Evolutionary conservation across 2,113 vertebrate species (phyloP).

Genomic region (Amphiprion ocellaris): DNA sequence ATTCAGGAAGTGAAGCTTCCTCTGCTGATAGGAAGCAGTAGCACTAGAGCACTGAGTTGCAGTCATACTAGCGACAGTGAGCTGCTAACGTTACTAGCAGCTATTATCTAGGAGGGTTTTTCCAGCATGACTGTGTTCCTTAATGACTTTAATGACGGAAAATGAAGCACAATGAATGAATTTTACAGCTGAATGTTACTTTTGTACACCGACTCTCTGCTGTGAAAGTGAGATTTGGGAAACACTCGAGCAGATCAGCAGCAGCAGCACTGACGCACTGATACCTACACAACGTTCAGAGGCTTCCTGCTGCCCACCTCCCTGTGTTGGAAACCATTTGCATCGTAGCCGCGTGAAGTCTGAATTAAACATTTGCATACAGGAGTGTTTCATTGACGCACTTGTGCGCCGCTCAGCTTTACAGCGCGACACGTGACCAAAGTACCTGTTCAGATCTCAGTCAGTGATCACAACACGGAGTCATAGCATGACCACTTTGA

Average conservation of each 20-base stretch:
- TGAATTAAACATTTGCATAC: slow-evolving; percentile 48
- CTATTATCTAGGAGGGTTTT: too few species aligned
- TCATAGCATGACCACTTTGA: background rate
- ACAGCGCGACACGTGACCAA: slow-evolving; percentile 8
- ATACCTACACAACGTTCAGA: background rate
- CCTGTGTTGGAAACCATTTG: slow-evolving; percentile 59
- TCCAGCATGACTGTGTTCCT: too few species aligned
- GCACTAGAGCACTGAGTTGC: background rate
- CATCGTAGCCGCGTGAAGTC: slow-evolving; percentile 32
- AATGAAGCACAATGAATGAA: too few species aligned
- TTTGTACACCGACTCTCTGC: background rate
- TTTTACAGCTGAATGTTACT: background rate
- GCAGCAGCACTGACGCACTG: background rate
- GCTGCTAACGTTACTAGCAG: too few species aligned
- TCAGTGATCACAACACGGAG: background rate
- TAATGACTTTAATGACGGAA: too few species aligned
- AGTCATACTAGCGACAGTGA: background rate
- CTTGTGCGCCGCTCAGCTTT: background rate
- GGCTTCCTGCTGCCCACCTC: slow-evolving; percentile 53
- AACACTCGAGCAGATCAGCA: slow-evolving; percentile 27
- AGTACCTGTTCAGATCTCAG: background rate
- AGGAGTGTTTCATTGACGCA: slow-evolving; percentile 59
- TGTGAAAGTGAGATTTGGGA: slow-evolving; percentile 21
- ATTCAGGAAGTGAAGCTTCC: slow-evolving; percentile 1
- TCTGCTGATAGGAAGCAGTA: background rate